phyloP scores from a whole-genome alignment of 2,797 vertebrate genomes.

The Eidolon dupreanum region DNA sequence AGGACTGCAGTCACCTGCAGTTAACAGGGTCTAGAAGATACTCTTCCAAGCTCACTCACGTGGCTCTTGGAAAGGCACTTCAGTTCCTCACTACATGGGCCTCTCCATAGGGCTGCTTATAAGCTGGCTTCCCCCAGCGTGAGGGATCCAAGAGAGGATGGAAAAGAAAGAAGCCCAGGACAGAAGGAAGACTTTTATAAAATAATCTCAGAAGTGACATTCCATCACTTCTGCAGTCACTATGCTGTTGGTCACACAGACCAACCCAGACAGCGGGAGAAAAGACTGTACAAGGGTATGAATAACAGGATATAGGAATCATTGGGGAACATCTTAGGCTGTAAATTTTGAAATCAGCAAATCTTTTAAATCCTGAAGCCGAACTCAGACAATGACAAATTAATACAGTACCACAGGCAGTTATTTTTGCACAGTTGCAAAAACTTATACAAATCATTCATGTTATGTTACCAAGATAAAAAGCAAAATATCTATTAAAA shows the following conservation, averaged over 20 bases:
- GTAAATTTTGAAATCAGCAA: neutral
- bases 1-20: neutral
- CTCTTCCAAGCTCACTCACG: neutral
- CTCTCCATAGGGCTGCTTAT: neutral
- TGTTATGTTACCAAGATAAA: neutral
- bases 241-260: neutral
- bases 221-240: neutral
- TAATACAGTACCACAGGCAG: neutral
- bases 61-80: neutral
- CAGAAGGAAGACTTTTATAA: neutral
- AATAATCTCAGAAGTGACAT: neutral
- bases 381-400: neutral
- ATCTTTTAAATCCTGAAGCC: neutral
- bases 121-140: neutral
- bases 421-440: constrained; percentile 35
- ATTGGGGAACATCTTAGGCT: neutral
- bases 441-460: constrained; percentile 12
- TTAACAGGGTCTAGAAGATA: neutral
- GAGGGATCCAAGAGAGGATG: neutral
- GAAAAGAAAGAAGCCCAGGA: neutral
- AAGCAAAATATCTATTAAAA: neutral
- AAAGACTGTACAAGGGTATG: neutral
- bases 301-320: neutral
- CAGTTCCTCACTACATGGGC: neutral
- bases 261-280: neutral